Evolutionary conservation across 2,113 vertebrate species (phyloP), one percentile per base, ranked within the genome.

Genomic region (Alexandromys fortis): DNA sequence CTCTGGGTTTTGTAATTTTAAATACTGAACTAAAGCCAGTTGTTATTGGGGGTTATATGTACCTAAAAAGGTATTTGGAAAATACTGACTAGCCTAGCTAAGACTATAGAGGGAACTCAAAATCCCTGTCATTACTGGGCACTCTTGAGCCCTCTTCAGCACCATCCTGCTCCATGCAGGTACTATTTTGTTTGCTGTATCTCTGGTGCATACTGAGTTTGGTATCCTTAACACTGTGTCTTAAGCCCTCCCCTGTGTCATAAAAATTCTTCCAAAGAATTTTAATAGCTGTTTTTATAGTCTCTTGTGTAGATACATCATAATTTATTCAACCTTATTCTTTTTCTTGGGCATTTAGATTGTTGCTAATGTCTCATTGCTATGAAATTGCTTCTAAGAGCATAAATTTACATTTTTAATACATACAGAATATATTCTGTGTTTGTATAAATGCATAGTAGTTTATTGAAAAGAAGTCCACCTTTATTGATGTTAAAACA

Each of bases 231-330:
- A 75, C 55, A 86, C 11, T 85, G 3, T 85, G 30, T 89, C 28
- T 89, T 89, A 68, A 88, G 35, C 21, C 35, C 22, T 65, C 95
- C 92, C 6, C 22, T 9, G 8, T 86, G 42, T 77, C 75, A 83
- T 90, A 95, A 90, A 87, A 90, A 90, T 86, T 92, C 61, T 86
- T 92, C 26, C 19, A 87, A 81, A 86, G 42, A 89, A 82, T 52
- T 95, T 86, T 86, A 72, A 72, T 86, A 86, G 89, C 52, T 87
- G 45, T 90, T 90, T 92, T 92, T 73, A 89, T 85, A 73, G 26
- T 52, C 13, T 67, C 45, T 85, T 72, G 4, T 73, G 14, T 96
- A 47, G 75, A 16, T 94, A 5, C 63, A 45, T 93, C 30, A 88
- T 96, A 89, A 94, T 92, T 90, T 92, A 77, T 82, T 92, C n/a